Evolutionary conservation across 2,113 vertebrate genomes (phyloP), one percentile per base, ranked within the genome.

Genomic region (Bungarus multicinctus): DNA sequence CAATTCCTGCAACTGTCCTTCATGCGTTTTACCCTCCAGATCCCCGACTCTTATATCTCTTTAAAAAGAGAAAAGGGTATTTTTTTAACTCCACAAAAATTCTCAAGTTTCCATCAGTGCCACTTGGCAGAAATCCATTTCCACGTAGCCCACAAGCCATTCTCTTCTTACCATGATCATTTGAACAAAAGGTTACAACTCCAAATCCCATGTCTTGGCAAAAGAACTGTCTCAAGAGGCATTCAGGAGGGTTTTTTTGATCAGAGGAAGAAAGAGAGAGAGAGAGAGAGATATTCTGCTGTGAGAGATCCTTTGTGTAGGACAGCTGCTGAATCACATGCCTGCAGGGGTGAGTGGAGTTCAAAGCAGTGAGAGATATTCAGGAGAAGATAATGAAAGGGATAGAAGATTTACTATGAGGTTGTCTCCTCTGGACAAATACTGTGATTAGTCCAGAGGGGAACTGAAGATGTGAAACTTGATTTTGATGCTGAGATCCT

Each of bases 21-120:
- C 4, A 4, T 5, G 30, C 12, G 58, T 2, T 30, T 64, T 64
- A 64, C 0, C 57, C 57, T 58, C 58, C 25, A 25, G 47, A 22
- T 60, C 25, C 27, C 85, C 85, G 91, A 91, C 60, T 94, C 96
- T 90, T 94, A 94, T 93, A 94, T 53, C 90, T 64, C 88, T 92
- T 95, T 25, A 60, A 94, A 34, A 69, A n/a, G 58, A 69, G n/a
- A 69, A 69, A 16, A 16, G 2, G 2, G 2, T 16, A 6, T 64
- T 93, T 85, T 4, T 47, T 94, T 94, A 91, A 93, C 87, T 88
- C 94, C 64, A 53, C 60, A 91, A 91, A 89, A 3, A 39, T 90
- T 94, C 88, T 90, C 90, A 89, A 53, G 90, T 90, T 94, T 89
- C 93, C 95, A 93, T 47, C 90, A 87, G 93, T 96, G 91, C 64